Evolutionary conservation across 2,113 vertebrate species (phyloP).

Genomic region (Gymnogyps californianus): DNA sequence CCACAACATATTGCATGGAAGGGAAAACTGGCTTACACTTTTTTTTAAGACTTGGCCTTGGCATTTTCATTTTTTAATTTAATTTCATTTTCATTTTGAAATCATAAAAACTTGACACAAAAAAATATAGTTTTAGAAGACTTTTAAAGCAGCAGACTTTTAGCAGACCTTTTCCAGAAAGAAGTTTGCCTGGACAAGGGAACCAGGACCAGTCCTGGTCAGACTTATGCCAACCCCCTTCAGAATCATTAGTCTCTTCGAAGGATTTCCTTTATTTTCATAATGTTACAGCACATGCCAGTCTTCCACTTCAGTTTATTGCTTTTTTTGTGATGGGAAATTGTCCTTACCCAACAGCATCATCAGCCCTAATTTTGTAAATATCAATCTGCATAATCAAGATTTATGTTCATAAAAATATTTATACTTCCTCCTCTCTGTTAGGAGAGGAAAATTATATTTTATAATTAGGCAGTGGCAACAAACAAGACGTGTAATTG

Average conservation of each 20-base stretch:
- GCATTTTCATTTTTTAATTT: background rate
- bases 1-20: background rate
- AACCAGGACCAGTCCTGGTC: background rate
- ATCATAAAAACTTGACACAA: background rate
- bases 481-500: background rate
- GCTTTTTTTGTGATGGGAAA: background rate
- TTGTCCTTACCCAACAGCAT: background rate
- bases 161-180: background rate
- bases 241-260: background rate
- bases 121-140: background rate
- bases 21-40: background rate
- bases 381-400: background rate
- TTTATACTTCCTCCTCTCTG: background rate
- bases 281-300: background rate
- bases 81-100: background rate
- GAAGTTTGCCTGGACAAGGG: background rate
- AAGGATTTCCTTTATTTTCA: slow-evolving; percentile 3
- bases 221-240: background rate
- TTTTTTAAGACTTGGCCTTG: background rate
- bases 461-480: slow-evolving; percentile 25
- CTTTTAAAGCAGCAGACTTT: background rate
- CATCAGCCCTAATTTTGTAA: background rate
- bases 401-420: background rate
- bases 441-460: slow-evolving; percentile 13
- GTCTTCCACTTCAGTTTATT: background rate